Base-by-base conservation (phyloP, 2,888 invertebrate genomes). In the Netelia melanura region DNA sequence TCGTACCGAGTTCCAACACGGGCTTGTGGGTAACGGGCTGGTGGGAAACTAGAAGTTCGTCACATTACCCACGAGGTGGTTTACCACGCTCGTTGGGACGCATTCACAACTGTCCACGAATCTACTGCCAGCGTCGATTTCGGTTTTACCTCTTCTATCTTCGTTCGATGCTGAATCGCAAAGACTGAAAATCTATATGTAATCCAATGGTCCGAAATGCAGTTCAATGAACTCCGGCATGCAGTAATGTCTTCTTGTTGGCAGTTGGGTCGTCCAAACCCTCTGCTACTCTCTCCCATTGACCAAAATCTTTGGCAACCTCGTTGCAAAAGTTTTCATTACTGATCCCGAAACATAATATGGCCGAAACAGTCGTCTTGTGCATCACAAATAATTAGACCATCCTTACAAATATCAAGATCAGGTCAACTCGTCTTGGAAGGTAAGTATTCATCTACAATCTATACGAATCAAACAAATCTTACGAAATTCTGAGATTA, bases 71-170 rank as follows among this genome's bases (percentile, higher is more conserved):
- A 71, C 82, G 65, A 17, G 23, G 67, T 58, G 83, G 86, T 83
- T 84, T 48, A 84, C 86, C 84, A 76, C 84, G 78, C 82, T 83
- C 82, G 82, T 86, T 84, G 84, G 82, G 67, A 83, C 67, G 72
- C 80, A 86, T 86, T 84, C 83, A 81, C 80, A 78, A 76, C 70
- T 76, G 64, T 56, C 11, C 76, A 68, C 70, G 74, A 75, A 85
- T 81, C 56, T 79, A 81, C 72, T 62, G 64, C 67, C 21, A 71
- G 81, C 62, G 48, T 78, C 48, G 65, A 58, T 70, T 52, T 65
- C 58, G 58, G 75, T 70, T 81, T 81, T 75, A 56, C 52, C 62
- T 61, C 52, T 38, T 17, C 81, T 76, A 25, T 52, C 54, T 81
- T 77, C 17, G 44, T 11, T 75, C 62, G 70, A 74, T 70, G 83